Evolutionary conservation across 2,113 vertebrate species (phyloP).

Genomic region (Gymnarchus niloticus): DNA sequence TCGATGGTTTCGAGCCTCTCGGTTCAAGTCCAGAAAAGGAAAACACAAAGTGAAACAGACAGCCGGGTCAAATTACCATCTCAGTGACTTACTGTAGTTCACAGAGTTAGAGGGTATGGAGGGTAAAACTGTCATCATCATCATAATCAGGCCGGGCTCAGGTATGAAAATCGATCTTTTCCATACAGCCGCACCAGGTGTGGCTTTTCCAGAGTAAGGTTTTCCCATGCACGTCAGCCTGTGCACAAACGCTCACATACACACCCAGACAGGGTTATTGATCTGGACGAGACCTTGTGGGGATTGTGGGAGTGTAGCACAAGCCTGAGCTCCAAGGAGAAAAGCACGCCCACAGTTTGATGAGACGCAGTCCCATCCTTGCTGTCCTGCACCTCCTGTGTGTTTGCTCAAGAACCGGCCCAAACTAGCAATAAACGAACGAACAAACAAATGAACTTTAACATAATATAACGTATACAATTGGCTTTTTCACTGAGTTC

Average conservation of each 20-base stretch:
- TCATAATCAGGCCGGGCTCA: not conserved
- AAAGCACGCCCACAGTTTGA: not conserved
- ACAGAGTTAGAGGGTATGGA: too few relatives aligned
- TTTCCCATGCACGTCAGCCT: too few relatives aligned
- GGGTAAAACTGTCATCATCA: not conserved
- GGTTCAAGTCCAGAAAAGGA: not conserved
- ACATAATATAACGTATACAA: not conserved
- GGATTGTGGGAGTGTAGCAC: not conserved
- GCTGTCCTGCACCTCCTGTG: not conserved
- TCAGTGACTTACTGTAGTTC: too few relatives aligned
- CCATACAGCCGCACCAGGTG: not conserved
- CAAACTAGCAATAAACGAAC: not conserved
- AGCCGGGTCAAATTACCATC: not conserved
- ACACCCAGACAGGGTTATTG: constrained; percentile 18
- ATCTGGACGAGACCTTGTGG: not conserved
- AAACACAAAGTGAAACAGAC: not conserved
- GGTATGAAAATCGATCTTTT: not conserved
- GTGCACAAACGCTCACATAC: not conserved
- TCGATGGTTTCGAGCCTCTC: not conserved
- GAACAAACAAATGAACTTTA: not conserved
- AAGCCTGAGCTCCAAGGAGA: not conserved
- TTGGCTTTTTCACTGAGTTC: not conserved
- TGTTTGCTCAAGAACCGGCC: not conserved
- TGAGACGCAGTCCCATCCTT: not conserved
- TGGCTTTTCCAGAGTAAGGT: too few relatives aligned